Percentiles rank a stretch among this genome's conserved stretches.
Evolutionary conservation across 2,888 invertebrate species (phyloP).

Genomic region (Lepidocyrtoides sp.): DNA sequence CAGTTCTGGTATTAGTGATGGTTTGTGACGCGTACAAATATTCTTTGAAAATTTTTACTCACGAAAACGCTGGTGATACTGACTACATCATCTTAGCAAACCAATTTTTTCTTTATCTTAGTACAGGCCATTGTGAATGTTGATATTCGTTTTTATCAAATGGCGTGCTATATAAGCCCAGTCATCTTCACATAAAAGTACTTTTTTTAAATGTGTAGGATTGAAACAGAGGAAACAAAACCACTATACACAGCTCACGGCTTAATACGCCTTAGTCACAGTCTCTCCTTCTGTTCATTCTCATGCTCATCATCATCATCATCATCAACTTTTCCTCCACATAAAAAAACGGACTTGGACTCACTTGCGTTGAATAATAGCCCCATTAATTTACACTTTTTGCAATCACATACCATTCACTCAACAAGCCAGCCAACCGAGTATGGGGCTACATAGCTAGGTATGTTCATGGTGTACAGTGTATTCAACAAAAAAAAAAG

Average conservation of each 20-base stretch:
- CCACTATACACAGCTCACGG: constrained; percentile 54
- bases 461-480: no score
- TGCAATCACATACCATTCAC: constrained; percentile 85
- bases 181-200: background rate
- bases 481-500: background rate
- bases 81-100: no score
- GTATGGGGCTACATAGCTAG: background rate
- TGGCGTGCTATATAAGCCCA: background rate
- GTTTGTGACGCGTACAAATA: background rate
- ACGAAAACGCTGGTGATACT: background rate
- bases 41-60: constrained; percentile 23
- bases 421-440: constrained; percentile 74
- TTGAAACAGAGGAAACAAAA: constrained; percentile 5
- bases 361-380: constrained; percentile 83
- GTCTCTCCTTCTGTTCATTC: constrained; percentile 55
- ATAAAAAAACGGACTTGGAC: constrained; percentile 46
- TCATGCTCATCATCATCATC: constrained; percentile 26
- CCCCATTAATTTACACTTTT: constrained; percentile 85
- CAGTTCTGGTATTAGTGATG: background rate
- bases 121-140: background rate
- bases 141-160: background rate
- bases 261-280: constrained; percentile 74
- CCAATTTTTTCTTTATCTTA: background rate
- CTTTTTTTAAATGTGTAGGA: background rate
- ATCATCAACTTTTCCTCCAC: constrained; percentile 26